Conservation (phyloP, 2,797 vertebrate genomes). For the Loris lydekkerianus region DNA sequence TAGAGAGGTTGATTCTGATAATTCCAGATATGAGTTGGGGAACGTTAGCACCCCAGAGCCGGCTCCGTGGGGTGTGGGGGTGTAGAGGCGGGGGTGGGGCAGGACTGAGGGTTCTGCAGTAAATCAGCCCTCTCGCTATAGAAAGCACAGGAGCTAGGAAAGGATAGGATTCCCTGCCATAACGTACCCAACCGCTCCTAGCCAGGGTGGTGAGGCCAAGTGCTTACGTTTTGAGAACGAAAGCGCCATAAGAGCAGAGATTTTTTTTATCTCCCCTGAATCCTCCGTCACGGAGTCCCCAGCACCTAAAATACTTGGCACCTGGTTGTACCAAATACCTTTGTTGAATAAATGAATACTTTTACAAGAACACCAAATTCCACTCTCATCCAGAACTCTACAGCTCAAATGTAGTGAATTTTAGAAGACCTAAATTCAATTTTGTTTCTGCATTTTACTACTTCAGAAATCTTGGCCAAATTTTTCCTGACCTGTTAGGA, state of each 20-base stretch:
- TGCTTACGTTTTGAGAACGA: not conserved
- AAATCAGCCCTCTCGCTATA: not conserved
- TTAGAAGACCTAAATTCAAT: slow-evolving; percentile 17
- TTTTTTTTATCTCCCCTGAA: not conserved
- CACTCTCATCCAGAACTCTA: not conserved
- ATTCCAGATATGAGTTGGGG: not conserved
- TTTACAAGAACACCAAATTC: not conserved
- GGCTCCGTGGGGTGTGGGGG: not conserved
- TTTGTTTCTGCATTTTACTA: not conserved
- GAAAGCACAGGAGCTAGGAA: not conserved
- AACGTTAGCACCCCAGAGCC: not conserved
- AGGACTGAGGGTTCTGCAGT: not conserved
- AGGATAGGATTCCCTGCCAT: not conserved
- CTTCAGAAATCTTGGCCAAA: slow-evolving; percentile 35
- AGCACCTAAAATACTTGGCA: slow-evolving; percentile 57
- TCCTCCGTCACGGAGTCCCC: slow-evolving; percentile 67
- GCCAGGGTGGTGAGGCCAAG: not conserved
- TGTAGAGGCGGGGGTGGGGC: not conserved
- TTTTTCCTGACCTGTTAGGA: slow-evolving; percentile 19
- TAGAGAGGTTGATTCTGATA: not conserved
- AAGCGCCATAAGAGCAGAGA: not conserved
- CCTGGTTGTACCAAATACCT: not conserved
- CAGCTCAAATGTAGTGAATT: not conserved
- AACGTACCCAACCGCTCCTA: not conserved
- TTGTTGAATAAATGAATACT: slow-evolving; percentile 37